Evolutionary conservation across 2,797 vertebrate species (phyloP), one percentile per base, ranked within the genome.

Genomic region (Alauda arvensis): DNA sequence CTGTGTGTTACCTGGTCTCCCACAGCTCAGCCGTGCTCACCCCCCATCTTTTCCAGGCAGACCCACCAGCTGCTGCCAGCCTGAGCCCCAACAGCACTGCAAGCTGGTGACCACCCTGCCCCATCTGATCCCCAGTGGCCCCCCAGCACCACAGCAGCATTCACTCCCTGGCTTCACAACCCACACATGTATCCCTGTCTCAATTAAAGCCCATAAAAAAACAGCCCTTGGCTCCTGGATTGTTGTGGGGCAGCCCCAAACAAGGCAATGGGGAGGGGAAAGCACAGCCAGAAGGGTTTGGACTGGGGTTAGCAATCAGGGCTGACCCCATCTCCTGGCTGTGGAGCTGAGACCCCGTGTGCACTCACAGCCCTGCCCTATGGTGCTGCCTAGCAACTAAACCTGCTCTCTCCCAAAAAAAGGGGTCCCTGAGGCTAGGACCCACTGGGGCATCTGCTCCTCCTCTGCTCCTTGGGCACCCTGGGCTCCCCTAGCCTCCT

Each of bases 41-140:
- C 4, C 14, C 8, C 12, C 19, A 13, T 93, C 46, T 90, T 63
- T 90, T 87, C 53, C 83, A 92, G 83, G 53, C 1, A 3, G 55
- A 77, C 18, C 28, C 40, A 29, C 14, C 24, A 63, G 53, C 52
- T 59, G 77, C 79, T 61, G 72, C 62, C 5, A 2, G 65, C 39
- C 7, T 0, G 45, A 90, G 31, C 29, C 40, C 69, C 3, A 1
- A 18, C 18, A 63, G 25, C 18, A 3, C 25, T 0, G 0, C 1
- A 2, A 56, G 39, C 60, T 14, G 8, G 52, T 19, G 28, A 68
- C 65, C 12, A 3, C 37, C 28, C 43, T 14, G 5, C 29, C 57
- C 56, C 5, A 0, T 24, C 24, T 43, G 4, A 2, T 18, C 18
- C 53, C 31, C 37, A 33, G 48, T 6, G 2, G 19, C 21, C 19